phyloP scores from a whole-genome alignment of 2,888 invertebrate genomes.

The Magallana nippona region DNA sequence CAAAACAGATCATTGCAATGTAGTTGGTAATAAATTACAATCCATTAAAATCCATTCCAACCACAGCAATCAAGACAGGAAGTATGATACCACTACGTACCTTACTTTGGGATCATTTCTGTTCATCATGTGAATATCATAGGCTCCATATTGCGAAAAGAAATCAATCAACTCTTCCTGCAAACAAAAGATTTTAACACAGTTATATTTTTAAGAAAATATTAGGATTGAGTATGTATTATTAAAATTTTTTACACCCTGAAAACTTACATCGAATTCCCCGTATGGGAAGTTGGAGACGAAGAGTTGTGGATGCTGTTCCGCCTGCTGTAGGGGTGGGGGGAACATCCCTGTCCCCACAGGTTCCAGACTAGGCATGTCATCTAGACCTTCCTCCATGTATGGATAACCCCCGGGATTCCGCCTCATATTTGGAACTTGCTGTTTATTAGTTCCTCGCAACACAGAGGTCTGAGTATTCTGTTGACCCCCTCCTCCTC shows the following conservation, averaged over 20 bases:
- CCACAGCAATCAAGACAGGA: too few relatives aligned
- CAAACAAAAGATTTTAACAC: not conserved
- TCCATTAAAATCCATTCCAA: too few relatives aligned
- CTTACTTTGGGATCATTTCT: constrained; percentile 23
- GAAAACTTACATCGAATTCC: constrained; percentile 35
- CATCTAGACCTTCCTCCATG: constrained; percentile 7
- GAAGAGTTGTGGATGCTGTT: constrained; percentile 24
- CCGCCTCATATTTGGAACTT: not conserved
- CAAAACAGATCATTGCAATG: too few relatives aligned
- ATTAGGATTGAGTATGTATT: not conserved
- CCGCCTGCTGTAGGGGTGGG: constrained; percentile 12
- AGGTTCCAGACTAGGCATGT: constrained; percentile 45
- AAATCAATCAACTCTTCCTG: constrained; percentile 42
- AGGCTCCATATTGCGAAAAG: constrained; percentile 34
- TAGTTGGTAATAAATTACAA: too few relatives aligned
- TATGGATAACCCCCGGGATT: not conserved
- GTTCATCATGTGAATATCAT: constrained; percentile 30
- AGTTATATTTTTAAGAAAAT: too few relatives aligned
- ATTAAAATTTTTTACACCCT: not conserved
- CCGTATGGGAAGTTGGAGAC: constrained; percentile 44
- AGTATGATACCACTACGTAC: not conserved
- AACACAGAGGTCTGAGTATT: not conserved
- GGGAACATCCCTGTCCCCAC: constrained; percentile 18
- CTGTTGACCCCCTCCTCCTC: not conserved
- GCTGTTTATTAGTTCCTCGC: not conserved